Evolutionary conservation across 1,140 invertebrate genomes (phyloP), one percentile per base, ranked within the genome.

Genomic region (Papilio glaucus): DNA sequence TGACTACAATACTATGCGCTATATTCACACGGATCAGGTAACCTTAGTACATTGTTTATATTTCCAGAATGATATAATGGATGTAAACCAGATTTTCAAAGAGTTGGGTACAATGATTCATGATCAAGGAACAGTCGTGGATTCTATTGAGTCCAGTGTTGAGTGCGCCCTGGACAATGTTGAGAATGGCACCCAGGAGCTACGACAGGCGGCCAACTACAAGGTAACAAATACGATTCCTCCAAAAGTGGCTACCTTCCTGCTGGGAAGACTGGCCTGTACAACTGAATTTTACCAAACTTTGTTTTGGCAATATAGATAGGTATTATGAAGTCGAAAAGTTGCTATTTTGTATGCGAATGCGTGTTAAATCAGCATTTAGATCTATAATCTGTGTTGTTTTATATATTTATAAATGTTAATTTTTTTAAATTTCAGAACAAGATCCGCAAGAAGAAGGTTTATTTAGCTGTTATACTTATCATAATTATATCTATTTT

Each of bases 31-130:
- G 6, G 29, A 3, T 26, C 18, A 10, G 10, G 13, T 62, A 15
- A 15, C 10, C 41, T 21, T 15, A 49, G 26, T 53, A 6, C 9
- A 65, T 8, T 53, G 29, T 65, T 26, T 85, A 2, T 33, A 6
- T 80, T 84, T 88, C 72, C 93, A 99, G 97, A 96, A 94, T 81
- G 98, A 99, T 92, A 99, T 99, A 80, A 95, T 96, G 79, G 98
- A 98, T 86, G 98, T 99, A 13, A 99, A 99, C 94, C 96, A 99
- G 93, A 99, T 99, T 82, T 99, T 99, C 92, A 99, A 98, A 94
- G 98, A 99, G 87, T 94, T 99, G 61, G 99, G 98, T 4, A 96
- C 97, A 61, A 94, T 99, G 90, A 98, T 99, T 15, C 98, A 99
- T 88, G 97, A 99, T 76, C 99, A 99, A 93, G 98, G 98, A n/a